These are phyloP conservation scores for Podarcis lilfordi DNA, from an alignment of 2,797 vertebrate genomes.

Conservation along the genomic window DNA sequence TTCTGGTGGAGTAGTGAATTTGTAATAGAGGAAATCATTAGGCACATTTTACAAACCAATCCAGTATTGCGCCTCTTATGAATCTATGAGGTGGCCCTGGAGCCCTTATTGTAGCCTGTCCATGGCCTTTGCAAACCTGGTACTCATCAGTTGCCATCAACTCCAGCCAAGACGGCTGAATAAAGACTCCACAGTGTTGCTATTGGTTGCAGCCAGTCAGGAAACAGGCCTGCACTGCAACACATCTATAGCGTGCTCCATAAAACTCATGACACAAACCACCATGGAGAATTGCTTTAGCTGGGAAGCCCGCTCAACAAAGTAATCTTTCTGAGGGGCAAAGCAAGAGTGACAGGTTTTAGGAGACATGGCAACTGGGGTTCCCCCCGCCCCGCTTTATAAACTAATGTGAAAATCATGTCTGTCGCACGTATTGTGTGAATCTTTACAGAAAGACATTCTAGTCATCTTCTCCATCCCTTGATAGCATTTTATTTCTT, in stretches of 20 bases:
- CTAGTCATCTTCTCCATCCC: too few relatives aligned
- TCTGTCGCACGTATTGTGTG: too few relatives aligned
- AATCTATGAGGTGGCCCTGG: background rate
- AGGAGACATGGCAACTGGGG: background rate
- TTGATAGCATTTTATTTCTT: background rate
- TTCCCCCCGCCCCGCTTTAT: background rate
- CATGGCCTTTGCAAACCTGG: too few relatives aligned
- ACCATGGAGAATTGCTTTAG: background rate
- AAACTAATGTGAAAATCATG: background rate
- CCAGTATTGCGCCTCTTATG: background rate
- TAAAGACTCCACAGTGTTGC: background rate
- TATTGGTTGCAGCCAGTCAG: background rate
- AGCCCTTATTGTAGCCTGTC: background rate
- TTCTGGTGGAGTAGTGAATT: background rate
- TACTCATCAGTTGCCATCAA: too few relatives aligned
- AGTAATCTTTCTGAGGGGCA: background rate
- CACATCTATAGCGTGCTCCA: background rate
- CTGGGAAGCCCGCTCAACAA: background rate
- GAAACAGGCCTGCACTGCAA: background rate
- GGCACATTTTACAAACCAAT: background rate
- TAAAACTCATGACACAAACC: background rate
- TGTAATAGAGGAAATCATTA: background rate
- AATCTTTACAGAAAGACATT: background rate
- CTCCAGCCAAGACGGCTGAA: too few relatives aligned
- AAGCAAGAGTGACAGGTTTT: background rate